phyloP scores from a whole-genome alignment of 2,888 invertebrate genomes.

The Phoenoteleia sp. region DNA sequence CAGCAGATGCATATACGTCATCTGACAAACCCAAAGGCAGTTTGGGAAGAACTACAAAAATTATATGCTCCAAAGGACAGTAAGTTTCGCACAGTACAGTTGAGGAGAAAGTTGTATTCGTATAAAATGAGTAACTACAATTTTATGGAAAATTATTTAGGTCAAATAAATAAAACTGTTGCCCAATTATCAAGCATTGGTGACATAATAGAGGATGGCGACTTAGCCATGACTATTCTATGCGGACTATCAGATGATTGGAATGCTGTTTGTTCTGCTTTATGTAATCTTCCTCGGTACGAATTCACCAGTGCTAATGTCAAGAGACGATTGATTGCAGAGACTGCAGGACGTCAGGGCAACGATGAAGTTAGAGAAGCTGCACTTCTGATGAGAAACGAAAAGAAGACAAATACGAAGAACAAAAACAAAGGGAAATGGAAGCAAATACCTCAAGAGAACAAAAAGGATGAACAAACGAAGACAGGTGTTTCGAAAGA shows the following conservation, averaged over 20 bases:
- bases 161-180: constrained; percentile 35
- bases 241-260: constrained; percentile 42
- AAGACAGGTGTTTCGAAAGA: too few species aligned
- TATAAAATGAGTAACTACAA: constrained; percentile 9
- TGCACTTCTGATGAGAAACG: background rate
- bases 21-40: constrained; percentile 17
- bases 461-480: background rate
- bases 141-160: constrained; percentile 40
- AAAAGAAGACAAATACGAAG: background rate
- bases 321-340: constrained; percentile 38
- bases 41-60: constrained; percentile 47
- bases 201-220: constrained; percentile 47
- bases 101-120: constrained; percentile 34
- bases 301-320: constrained; percentile 30
- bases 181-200: constrained; percentile 46
- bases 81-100: constrained; percentile 49
- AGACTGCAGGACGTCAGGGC: constrained; percentile 30
- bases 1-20: constrained; percentile 48
- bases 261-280: constrained; percentile 32
- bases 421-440: background rate
- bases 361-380: constrained; percentile 1
- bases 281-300: constrained; percentile 33
- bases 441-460: background rate
- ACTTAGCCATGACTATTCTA: constrained; percentile 47
- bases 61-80: constrained; percentile 47